Evolutionary conservation across 2,113 vertebrate genomes (phyloP).

Genomic region (Etia nguti): DNA sequence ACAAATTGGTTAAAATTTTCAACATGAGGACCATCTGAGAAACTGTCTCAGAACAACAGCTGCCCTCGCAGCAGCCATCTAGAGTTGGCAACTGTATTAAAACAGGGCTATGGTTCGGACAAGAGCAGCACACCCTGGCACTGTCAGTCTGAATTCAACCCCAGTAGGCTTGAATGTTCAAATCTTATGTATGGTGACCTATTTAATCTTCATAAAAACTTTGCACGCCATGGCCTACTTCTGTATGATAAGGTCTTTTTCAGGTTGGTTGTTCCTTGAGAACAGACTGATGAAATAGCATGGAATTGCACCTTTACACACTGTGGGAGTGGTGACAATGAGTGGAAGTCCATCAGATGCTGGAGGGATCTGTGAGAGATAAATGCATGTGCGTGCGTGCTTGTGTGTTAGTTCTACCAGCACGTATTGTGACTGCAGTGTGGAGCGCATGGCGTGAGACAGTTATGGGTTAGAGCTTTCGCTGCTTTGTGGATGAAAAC

Average conservation of each 20-base stretch:
- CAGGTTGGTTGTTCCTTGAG: slow-evolving; percentile 30
- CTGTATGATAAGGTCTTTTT: not conserved
- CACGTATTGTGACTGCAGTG: slow-evolving; percentile 54
- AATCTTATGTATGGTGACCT: slow-evolving; percentile 29
- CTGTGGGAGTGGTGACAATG: slow-evolving; percentile 54
- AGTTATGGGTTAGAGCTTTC: slow-evolving; percentile 64
- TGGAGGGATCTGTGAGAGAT: slow-evolving; percentile 54
- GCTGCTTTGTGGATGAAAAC: slow-evolving; percentile 52
- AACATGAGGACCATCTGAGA: slow-evolving; percentile 20
- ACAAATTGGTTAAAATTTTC: slow-evolving; percentile 51
- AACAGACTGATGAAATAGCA: slow-evolving; percentile 50
- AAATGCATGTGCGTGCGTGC: slow-evolving; percentile 50
- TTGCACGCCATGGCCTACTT: not conserved
- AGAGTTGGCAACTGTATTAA: not conserved
- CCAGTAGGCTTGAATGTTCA: slow-evolving; percentile 54
- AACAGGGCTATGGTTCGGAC: slow-evolving; percentile 1
- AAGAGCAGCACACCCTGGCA: slow-evolving; percentile 21
- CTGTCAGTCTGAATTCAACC: slow-evolving; percentile 46
- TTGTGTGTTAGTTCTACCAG: slow-evolving; percentile 64
- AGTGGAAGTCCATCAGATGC: slow-evolving; percentile 57
- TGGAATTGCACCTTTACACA: slow-evolving; percentile 57
- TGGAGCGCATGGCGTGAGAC: slow-evolving; percentile 65
- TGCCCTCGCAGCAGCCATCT: slow-evolving; percentile 5
- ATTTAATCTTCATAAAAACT: slow-evolving; percentile 1
- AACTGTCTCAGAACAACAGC: slow-evolving; percentile 7